phyloP scores from a whole-genome alignment of 2,113 vertebrate genomes.

The Ranitomeya imitator region DNA sequence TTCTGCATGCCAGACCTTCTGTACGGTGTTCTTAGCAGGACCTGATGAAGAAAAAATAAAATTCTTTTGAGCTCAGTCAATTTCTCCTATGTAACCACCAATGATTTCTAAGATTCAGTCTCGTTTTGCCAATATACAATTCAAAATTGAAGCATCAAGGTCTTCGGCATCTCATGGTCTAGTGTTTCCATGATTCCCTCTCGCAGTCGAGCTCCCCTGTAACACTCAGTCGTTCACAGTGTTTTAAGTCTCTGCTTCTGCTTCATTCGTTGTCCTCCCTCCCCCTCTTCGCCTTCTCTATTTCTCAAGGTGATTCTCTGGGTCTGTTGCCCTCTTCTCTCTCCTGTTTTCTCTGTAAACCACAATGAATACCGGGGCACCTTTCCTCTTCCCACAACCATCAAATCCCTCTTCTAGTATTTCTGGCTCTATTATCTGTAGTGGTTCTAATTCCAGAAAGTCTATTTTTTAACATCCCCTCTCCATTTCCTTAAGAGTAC shows the following conservation, averaged over 20 bases:
- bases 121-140: neutral
- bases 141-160: neutral
- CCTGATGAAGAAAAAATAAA: slow-evolving; percentile 14
- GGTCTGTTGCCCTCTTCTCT: slow-evolving; percentile 30
- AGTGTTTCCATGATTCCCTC: neutral
- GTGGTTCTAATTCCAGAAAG: neutral
- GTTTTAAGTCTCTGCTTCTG: slow-evolving; percentile 47
- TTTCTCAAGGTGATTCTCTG: slow-evolving; percentile 53
- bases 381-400: neutral
- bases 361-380: neutral
- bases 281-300: slow-evolving; percentile 27
- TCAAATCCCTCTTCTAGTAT: neutral
- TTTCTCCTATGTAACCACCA: neutral
- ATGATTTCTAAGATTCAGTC: slow-evolving; percentile 15
- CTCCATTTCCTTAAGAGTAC: neutral
- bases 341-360: neutral
- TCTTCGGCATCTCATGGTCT: neutral
- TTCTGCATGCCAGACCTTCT: slow-evolving; percentile 16
- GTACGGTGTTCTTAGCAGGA: neutral
- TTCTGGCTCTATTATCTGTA: neutral
- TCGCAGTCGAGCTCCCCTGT: neutral
- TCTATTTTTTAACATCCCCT: neutral
- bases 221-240: slow-evolving; percentile 13
- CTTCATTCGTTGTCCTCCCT: slow-evolving; percentile 27
- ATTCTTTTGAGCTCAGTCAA: neutral